Base-by-base conservation (phyloP, 2,888 invertebrate genomes). In the Amiota mariae region DNA sequence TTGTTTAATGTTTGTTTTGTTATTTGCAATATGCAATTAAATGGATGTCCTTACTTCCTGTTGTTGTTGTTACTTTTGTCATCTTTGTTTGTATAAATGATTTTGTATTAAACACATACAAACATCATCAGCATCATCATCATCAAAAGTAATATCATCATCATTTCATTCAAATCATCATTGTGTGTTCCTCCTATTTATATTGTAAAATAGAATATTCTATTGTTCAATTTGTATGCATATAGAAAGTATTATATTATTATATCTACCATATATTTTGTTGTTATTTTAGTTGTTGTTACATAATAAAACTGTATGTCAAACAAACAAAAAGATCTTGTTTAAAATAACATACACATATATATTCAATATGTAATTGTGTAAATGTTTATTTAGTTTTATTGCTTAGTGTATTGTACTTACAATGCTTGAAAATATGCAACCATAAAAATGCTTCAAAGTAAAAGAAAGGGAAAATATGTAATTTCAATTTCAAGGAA, bases 1-100 rank as follows among this genome's bases (percentile, higher is more conserved):
- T 79, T 82, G 84, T 71, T 77, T 78, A 73, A 80, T 82, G 76
- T 78, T 81, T 79, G 75, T 76, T 77, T 77, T 77, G 13, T 74
- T 73, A 80, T 72, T 81, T 79, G 75, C 74, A 71, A 77, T 80
- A 77, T 72, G 79, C 76, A 77, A 76, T 77, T 84, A 79, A 81
- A 84, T 82, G 79, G 51, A 61, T 61, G 78, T 77, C 72, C 73
- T 72, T 66, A 36, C 57, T 71, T 51, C 72, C 66, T 54, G 56
- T 70, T 67, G 66, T 61, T 61, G 51, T 36, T 36, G 36, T 36
- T 4, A 36, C 36, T 36, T 36, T 36, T 36, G 36, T 36, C 6
- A 6, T 36, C 8, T 77, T 47, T 77, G 77, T 78, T 74, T 75
- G 77, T 76, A 74, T 76, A 82, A 15, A 73, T 64, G 72, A 72